A percentile compares a stretch with the other conserved stretches of the same genome.
Conservation (phyloP, 2,888 invertebrate species). For the Ochropleura plecta region DNA sequence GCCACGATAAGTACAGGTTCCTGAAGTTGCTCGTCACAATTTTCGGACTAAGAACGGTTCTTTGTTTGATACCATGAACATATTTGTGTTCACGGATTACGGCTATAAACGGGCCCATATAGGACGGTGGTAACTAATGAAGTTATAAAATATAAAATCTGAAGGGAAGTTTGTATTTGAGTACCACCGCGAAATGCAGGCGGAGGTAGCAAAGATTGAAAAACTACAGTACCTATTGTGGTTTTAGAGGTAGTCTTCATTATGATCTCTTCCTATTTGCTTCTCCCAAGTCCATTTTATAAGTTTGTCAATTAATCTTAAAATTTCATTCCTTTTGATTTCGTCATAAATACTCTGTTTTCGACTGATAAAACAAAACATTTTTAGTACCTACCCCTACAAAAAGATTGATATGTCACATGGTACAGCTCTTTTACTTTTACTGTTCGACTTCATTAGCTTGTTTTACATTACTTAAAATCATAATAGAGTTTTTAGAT, state of each 20-base stretch:
- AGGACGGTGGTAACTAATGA: neutral
- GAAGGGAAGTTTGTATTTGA: neutral
- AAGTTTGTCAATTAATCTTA: neutral
- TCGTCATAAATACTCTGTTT: no score
- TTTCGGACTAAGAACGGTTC: neutral
- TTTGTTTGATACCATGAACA: neutral
- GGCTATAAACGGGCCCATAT: neutral
- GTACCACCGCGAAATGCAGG: neutral
- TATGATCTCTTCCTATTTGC: neutral
- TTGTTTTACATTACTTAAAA: no score
- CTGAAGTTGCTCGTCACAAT: neutral
- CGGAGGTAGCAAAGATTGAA: neutral
- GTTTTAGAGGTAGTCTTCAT: neutral
- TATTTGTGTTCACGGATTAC: neutral
- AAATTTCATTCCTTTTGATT: neutral
- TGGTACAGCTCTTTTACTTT: no score
- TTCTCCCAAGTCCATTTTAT: neutral
- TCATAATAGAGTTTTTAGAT: no score
- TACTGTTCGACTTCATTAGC: no score
- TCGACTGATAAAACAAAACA: no score
- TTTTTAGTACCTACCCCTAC: no score
- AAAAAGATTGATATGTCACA: no score
- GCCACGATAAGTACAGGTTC: no score
- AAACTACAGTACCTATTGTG: neutral
- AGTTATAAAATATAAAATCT: neutral